Conservation (phyloP, 23 tunicate species). For the Trididemnum clinides region DNA sequence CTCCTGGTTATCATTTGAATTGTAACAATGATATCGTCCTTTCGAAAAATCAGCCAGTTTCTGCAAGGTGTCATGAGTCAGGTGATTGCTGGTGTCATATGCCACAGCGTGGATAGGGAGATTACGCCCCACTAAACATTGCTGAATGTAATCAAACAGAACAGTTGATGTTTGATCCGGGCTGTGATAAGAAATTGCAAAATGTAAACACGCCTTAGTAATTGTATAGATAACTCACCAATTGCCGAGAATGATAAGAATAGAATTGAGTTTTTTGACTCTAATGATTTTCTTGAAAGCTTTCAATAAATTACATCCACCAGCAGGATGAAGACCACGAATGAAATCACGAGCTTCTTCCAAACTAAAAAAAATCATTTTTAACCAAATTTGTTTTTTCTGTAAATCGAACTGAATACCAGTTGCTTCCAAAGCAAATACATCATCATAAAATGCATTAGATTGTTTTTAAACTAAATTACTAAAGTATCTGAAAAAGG, state of each 20-base stretch:
- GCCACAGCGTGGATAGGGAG: constrained; percentile 90
- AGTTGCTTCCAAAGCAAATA: no score
- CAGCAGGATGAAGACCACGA: constrained; percentile 77
- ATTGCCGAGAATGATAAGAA: constrained; percentile 77
- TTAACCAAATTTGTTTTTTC: not conserved
- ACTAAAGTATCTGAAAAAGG: no score
- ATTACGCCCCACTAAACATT: constrained; percentile 65
- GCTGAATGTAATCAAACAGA: constrained; percentile 84
- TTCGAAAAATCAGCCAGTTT: constrained; percentile 71
- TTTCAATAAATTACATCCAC: constrained; percentile 85
- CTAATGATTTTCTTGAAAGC: constrained; percentile 82
- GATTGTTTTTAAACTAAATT: no score
- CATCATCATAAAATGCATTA: no score
- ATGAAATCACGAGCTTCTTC: constrained; percentile 91
- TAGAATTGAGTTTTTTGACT: constrained; percentile 73
- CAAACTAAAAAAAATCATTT: constrained; percentile 14
- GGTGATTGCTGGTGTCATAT: constrained; percentile 85
- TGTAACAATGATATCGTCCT: constrained; percentile 86
- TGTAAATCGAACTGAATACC: not conserved
- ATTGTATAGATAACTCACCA: constrained; percentile 75
- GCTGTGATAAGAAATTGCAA: constrained; percentile 12
- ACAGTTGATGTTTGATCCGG: constrained; percentile 85
- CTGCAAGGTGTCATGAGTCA: constrained; percentile 67
- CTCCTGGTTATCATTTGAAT: constrained; percentile 75
- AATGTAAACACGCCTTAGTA: constrained; percentile 34